phyloP scores from a whole-genome alignment of 35 echinoderm and acorn worm genomes.

The Anneissia japonica region DNA sequence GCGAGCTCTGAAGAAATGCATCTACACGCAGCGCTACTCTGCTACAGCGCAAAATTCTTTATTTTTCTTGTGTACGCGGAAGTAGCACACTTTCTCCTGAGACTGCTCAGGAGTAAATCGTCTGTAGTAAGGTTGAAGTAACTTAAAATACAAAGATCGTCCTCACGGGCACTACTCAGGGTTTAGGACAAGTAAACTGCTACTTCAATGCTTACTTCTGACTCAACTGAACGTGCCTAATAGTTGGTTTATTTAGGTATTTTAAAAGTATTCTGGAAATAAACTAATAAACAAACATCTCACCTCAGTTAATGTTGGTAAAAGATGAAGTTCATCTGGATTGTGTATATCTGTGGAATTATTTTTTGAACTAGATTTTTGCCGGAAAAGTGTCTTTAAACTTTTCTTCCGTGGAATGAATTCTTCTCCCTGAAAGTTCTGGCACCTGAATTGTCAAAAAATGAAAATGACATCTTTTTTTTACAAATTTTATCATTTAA shows the following conservation, averaged over 20 bases:
- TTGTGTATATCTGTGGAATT: background rate
- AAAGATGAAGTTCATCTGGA: background rate
- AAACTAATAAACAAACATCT: too few species aligned
- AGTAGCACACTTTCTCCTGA: too few species aligned
- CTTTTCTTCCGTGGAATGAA: background rate
- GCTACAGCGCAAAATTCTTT: too few species aligned
- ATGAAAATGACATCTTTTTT: too few species aligned
- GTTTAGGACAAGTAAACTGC: background rate
- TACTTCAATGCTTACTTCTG: background rate
- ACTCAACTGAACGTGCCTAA: conserved; percentile 5
- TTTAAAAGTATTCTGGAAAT: too few species aligned
- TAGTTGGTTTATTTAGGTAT: too few species aligned
- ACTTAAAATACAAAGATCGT: background rate
- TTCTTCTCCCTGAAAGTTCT: background rate
- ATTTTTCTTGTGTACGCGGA: too few species aligned
- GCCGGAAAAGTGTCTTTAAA: background rate
- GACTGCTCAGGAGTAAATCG: too few species aligned
- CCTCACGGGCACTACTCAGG: background rate
- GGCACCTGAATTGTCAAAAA: background rate
- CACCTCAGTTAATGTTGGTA: background rate
- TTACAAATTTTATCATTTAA: too few species aligned
- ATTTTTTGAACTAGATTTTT: background rate
- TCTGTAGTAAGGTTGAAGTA: too few species aligned
- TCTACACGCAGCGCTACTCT: too few species aligned
- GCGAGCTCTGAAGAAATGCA: too few species aligned